phyloP scores from a whole-genome alignment of 2,797 vertebrate species.

The Lutjanus argentimaculatus region DNA sequence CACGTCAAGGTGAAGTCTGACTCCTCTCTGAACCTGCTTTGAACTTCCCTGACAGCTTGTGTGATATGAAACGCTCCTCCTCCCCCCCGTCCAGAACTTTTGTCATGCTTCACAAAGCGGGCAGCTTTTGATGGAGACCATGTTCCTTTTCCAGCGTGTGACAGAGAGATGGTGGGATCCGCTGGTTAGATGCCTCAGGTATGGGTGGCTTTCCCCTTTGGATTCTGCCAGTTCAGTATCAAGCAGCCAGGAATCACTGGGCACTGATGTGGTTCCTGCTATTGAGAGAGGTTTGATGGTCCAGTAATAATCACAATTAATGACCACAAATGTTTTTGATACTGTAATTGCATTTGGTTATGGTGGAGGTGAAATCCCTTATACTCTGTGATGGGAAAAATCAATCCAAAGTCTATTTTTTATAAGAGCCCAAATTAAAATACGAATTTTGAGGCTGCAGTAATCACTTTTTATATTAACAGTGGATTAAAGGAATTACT shows the following conservation, averaged over 20 bases:
- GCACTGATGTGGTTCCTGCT: slow-evolving; percentile 2
- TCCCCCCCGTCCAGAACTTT: slow-evolving; percentile 46
- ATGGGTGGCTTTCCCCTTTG: slow-evolving; percentile 9
- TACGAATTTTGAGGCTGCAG: background rate
- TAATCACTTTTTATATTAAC: background rate
- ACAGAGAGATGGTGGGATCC: slow-evolving; percentile 31
- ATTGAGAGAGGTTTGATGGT: background rate
- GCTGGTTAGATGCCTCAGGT: slow-evolving; percentile 41
- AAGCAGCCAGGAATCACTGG: slow-evolving; percentile 5
- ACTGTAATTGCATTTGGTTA: background rate
- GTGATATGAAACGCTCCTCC: slow-evolving; percentile 50
- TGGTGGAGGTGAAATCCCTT: background rate
- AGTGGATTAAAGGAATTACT: background rate
- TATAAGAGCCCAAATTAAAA: background rate
- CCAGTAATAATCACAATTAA: background rate
- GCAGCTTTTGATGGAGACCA: slow-evolving; percentile 54
- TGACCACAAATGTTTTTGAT: background rate
- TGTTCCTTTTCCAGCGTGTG: slow-evolving; percentile 40
- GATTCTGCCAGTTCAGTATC: slow-evolving; percentile 24
- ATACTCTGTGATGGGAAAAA: background rate
- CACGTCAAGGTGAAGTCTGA: slow-evolving; percentile 69
- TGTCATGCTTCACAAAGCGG: slow-evolving; percentile 71
- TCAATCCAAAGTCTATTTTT: background rate
- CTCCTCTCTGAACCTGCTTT: slow-evolving; percentile 74
- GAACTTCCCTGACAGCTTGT: slow-evolving; percentile 75